phyloP scores from a whole-genome alignment of 1,140 invertebrate species.

The Rhagoletis pomonella region DNA sequence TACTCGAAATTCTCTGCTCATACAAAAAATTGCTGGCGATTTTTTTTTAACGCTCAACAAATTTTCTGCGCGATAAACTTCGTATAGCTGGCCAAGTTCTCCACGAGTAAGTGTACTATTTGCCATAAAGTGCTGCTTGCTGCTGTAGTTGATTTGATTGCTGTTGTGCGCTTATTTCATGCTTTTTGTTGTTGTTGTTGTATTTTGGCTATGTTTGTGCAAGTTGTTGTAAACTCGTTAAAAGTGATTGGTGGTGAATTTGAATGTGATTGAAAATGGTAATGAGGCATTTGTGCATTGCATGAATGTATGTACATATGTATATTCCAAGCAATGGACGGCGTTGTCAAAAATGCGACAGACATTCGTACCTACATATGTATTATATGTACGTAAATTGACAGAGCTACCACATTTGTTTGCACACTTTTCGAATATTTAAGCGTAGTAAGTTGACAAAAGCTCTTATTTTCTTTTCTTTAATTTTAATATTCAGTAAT shows the following conservation, averaged over 20 bases:
- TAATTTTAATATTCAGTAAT: too few relatives aligned
- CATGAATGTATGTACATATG: conserved; percentile 4
- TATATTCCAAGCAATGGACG: background rate
- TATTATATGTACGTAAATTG: too few relatives aligned
- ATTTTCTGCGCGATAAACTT: conserved; percentile 48
- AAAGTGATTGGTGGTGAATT: conserved; percentile 50
- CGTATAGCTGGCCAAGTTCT: conserved; percentile 3
- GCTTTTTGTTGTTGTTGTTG: background rate
- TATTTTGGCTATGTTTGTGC: background rate
- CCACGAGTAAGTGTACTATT: background rate
- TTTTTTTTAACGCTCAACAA: conserved; percentile 22
- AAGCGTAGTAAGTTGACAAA: too few relatives aligned
- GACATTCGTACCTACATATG: too few relatives aligned
- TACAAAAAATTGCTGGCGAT: conserved; percentile 36
- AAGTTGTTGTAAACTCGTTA: conserved; percentile 31
- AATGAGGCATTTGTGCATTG: conserved; percentile 25
- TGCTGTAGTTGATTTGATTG: conserved; percentile 30
- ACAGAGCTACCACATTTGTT: too few relatives aligned
- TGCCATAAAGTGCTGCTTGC: conserved; percentile 7
- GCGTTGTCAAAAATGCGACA: too few relatives aligned
- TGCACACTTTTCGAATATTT: too few relatives aligned
- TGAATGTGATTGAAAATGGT: conserved; percentile 52
- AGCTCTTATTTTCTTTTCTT: too few relatives aligned
- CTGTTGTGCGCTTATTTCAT: conserved; percentile 13
- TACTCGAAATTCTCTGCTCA: background rate